A percentile compares a stretch with the other conserved stretches of the same genome.
These are phyloP conservation scores for Brachionus manjavacas DNA, from an alignment of 1,140 invertebrate genomes.

Conservation along the genomic window DNA sequence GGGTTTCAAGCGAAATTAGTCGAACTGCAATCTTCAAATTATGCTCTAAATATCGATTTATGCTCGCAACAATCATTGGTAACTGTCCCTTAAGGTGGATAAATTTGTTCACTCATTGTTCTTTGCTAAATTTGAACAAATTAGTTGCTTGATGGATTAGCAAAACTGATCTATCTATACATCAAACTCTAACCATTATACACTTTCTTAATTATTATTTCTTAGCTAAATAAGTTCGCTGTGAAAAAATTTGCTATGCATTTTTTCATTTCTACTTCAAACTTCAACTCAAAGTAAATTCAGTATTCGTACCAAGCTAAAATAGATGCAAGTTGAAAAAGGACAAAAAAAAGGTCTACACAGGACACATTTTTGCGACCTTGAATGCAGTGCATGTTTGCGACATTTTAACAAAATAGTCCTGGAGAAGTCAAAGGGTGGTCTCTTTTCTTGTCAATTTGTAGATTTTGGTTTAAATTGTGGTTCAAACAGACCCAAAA, in stretches of 20 bases:
- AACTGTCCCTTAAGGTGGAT: neutral
- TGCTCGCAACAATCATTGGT: neutral
- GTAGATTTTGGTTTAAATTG: too few relatives aligned
- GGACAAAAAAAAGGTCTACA: neutral
- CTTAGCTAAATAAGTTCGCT: neutral
- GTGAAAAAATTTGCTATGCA: neutral
- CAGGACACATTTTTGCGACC: neutral
- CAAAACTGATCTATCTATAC: neutral
- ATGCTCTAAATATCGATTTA: neutral
- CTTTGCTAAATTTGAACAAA: neutral
- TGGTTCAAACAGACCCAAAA: too few relatives aligned
- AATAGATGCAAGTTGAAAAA: neutral
- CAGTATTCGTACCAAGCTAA: too few relatives aligned
- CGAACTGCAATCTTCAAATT: neutral
- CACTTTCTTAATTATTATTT: neutral
- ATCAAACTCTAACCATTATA: neutral
- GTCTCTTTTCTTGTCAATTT: too few relatives aligned
- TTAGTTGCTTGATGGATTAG: neutral
- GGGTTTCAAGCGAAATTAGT: neutral
- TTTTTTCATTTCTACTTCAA: neutral
- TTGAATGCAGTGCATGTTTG: neutral
- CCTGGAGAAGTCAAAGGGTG: too few relatives aligned
- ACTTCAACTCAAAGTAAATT: neutral
- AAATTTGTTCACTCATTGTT: neutral
- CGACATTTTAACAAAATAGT: neutral